Evolutionary conservation across 2,888 invertebrate species (phyloP), one percentile per base, ranked within the genome.

Genomic region (Megamerina dolium): DNA sequence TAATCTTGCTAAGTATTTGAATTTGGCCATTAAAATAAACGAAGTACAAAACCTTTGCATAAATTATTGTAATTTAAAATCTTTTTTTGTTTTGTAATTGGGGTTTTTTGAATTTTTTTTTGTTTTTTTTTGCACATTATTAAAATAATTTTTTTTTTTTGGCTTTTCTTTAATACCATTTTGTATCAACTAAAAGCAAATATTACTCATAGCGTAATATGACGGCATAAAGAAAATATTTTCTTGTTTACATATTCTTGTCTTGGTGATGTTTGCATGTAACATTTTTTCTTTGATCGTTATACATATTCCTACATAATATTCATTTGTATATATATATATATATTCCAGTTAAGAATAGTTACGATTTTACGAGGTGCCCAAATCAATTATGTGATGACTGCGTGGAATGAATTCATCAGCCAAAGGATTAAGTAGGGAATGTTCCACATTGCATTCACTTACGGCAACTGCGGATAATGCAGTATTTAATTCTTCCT

Each of bases 391-490:
- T 41, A 68, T 55, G n/a, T n/a, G 39, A 44, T 60, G 66, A 53
- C 58, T 56, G 46, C 56, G 65, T 54, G 90, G 90, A 43, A 90
- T 80, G 61, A 90, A 90, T 73, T 90, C 89, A 0, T 85, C 87
- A 1, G 90, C 90, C 54, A 89, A 76, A 1, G 89, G 89, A 74
- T 90, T 90, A 46, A 90, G 73, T 30, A 83, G 83, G 40, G 86
- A 86, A 66, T 85, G 76, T 3, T 81, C 76, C 39, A 66, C 60
- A 56, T 66, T 63, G 50, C 63, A 63, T 41, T 65, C 58, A 47
- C 61, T 61, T 37, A 68, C 63, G 30, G 61, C 64, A 44, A 71
- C 55, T 35, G 65, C 63, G 50, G 63, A 73, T 43, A 64, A 60
- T 49, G 68, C 67, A 54, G 56, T 68, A 53, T 67, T 71, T 55